A percentile compares a stretch with the other conserved stretches of the same genome.
These are phyloP conservation scores for Amphimedon queenslandica DNA, from an alignment of 37 sponge, comb jelly and placozoan species.

Conservation along the genomic window DNA sequence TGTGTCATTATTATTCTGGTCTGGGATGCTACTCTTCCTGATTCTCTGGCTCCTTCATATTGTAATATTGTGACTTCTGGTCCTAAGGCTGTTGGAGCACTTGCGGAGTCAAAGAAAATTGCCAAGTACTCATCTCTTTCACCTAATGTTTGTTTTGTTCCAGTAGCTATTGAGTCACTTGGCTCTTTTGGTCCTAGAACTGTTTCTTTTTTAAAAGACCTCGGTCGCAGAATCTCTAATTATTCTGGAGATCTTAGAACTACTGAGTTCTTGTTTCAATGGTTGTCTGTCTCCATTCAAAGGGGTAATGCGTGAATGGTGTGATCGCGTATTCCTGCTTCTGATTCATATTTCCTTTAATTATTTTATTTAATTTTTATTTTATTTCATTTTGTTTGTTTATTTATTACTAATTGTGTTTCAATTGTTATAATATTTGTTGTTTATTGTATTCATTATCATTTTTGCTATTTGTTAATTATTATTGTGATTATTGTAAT, in stretches of 20 bases:
- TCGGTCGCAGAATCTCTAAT: background rate
- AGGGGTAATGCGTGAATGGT: conserved; percentile 1
- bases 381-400: background rate
- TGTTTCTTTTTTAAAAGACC: background rate
- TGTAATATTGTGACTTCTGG: no score
- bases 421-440: background rate
- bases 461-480: no score
- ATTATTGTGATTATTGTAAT: no score
- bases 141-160: no score
- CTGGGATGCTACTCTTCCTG: no score
- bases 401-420: background rate
- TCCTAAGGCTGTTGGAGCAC: no score
- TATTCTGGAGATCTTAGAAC: conserved; percentile 13
- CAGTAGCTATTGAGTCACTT: no score
- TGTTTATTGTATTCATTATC: no score
- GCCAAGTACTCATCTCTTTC: no score
- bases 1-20: no score
- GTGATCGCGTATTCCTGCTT: background rate
- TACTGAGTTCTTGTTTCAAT: conserved; percentile 4
- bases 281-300: conserved; percentile 9
- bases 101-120: no score
- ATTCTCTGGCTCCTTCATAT: no score
- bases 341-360: background rate
- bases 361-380: background rate
- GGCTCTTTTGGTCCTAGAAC: conserved; percentile 8